Base-by-base conservation (phyloP, 2,797 vertebrate genomes). In the Semotilus atromaculatus region DNA sequence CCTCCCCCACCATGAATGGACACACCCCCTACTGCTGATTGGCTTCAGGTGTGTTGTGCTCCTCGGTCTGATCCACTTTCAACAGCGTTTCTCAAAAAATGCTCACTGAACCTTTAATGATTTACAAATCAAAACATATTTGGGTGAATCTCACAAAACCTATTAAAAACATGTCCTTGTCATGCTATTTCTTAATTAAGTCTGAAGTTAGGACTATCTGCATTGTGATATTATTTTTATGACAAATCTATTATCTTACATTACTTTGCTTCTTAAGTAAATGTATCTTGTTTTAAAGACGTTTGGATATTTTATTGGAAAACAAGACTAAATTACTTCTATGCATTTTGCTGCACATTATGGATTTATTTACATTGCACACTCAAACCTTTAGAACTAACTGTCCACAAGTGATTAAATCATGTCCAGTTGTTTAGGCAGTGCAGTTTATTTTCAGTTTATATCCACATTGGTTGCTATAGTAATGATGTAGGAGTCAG, bases 401-500 rank as follows among this genome's bases (percentile, higher is more conserved):
- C 43, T 31, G 43, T 73, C 8, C 48, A 53, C 9, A 53, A 23
- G 72, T n/a, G 10, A 75, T 75, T 75, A 51, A 77, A 60, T 76
- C 7, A 29, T 21, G 38, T 60, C 7, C 13, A 19, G 26, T 43
- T 38, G 75, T 78, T 62, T 19, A 62, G 7, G 4, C 38, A 18
- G n/a, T 10, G 34, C 55, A 19, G 9, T 40, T 78, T 64, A 78
- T 78, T 78, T 78, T 45, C 9, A 4, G 26, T 38, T 31, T 31
- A 21, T 64, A 64, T 62, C 58, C 29, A 19, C 76, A 64, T 45
- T 14, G 58, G 76, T 79, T 79, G 26, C 58, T 34, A 79, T 66
- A 23, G 77, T 79, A 66, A 79, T 66, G 26, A 21, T 45, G 77
- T 45, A 79, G 26, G 77, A 48, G 77, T 79, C 38, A 66, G 60